Percentiles rank a stretch among this genome's conserved stretches.
These are phyloP conservation scores for Saturnia japonica DNA, from an alignment of 2,888 invertebrate genomes.

Conservation along the genomic window DNA sequence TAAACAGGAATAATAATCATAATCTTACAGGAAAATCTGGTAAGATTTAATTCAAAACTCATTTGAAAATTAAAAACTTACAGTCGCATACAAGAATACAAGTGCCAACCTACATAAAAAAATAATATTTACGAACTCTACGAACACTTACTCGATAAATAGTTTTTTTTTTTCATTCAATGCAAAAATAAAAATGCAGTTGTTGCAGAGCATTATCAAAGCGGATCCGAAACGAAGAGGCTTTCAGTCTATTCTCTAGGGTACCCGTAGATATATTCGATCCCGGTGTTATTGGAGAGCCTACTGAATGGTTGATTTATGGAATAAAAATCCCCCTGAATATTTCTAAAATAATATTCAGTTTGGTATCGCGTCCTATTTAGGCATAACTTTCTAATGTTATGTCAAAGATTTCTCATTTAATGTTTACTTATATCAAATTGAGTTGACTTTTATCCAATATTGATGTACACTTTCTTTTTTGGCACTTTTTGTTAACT, in stretches of 20 bases:
- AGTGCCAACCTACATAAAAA: not conserved
- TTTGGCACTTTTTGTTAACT: no score
- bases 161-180: not conserved
- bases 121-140: not conserved
- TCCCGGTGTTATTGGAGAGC: slow-evolving; percentile 25
- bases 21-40: no score
- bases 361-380: not conserved
- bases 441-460: no score
- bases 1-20: no score
- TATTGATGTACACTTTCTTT: no score
- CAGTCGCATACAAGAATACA: no score
- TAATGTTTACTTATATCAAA: not conserved
- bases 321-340: not conserved
- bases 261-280: slow-evolving; percentile 43
- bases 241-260: slow-evolving; percentile 53
- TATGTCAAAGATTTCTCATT: not conserved
- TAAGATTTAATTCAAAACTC: no score
- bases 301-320: not conserved
- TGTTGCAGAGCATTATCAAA: slow-evolving; percentile 53
- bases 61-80: no score
- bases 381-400: not conserved
- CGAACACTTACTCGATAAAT: not conserved
- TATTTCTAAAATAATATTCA: not conserved
- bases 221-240: slow-evolving; percentile 50
- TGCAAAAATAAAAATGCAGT: slow-evolving; percentile 34